Evolutionary conservation across 2,113 vertebrate species (phyloP).

Genomic region (Athene cunicularia): DNA sequence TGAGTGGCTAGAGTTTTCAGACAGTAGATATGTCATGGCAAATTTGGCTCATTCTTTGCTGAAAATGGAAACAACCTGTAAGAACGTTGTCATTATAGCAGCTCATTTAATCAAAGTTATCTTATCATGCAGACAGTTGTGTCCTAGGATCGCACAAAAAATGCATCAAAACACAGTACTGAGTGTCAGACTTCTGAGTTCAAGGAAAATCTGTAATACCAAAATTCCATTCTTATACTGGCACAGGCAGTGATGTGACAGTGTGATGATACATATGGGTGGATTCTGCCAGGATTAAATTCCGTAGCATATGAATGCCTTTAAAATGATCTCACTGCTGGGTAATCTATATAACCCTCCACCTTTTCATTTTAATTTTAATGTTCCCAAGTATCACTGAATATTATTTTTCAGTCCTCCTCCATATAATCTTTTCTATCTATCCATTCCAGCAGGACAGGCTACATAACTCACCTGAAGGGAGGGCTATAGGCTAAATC

Average conservation of each 20-base stretch:
- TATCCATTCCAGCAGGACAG: background rate
- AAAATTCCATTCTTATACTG: slow-evolving; percentile 5
- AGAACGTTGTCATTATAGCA: background rate
- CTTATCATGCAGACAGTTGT: background rate
- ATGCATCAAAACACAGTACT: background rate
- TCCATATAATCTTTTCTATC: background rate
- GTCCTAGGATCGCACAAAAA: background rate
- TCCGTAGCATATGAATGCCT: background rate
- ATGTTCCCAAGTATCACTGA: background rate
- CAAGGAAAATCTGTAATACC: background rate
- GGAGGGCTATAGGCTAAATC: background rate
- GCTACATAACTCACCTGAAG: background rate
- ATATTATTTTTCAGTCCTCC: background rate
- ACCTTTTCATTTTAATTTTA: background rate
- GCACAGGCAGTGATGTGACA: background rate
- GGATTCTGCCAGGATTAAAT: slow-evolving; percentile 8
- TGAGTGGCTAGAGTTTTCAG: background rate
- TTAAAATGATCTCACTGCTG: background rate
- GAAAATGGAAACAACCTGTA: background rate
- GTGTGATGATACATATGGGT: background rate
- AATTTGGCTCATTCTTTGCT: background rate
- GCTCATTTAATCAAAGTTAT: background rate
- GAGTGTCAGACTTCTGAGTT: background rate
- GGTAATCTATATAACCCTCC: background rate
- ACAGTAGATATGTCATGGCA: background rate